Base-by-base conservation (phyloP, 2,888 invertebrate species). In the Melieria crassipennis region DNA sequence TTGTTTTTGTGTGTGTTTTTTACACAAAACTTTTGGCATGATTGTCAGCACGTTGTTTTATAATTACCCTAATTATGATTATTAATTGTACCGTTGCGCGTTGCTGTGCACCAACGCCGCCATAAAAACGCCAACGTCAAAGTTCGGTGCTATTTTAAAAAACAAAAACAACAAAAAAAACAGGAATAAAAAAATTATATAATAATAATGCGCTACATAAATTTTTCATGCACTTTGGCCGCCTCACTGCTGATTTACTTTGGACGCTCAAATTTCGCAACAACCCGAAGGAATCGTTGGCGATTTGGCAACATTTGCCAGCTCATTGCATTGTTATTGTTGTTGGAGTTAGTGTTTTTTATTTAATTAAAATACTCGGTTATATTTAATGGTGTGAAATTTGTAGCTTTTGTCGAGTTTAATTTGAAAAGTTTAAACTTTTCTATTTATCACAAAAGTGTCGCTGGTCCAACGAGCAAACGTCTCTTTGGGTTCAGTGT, bases 41-140 rank as follows among this genome's bases (percentile, higher is more conserved):
- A 81, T 83, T 85, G 85, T 84, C 84, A 84, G 84, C 80, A 78
- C 79, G 78, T 77, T 79, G 80, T 78, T 84, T 83, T 82, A 82
- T 84, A 85, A 85, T 86, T 85, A 84, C 82, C 81, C 83, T 84
- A 86, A 86, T 86, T 86, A 85, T 83, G 82, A 84, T 84, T 83
- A 85, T 85, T 85, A 85, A 86, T 85, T 81, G 84, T 80, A 76
- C 75, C 76, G 73, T 62, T 66, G 71, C 70, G 63, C 60, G 11
- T 56, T 65, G 11, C 30, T 30, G 30, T 30, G 30, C 30, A 30
- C 30, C 30, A 30, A 30, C 30, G 30, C 30, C 30, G 30, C 30
- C 30, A 30, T 30, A 30, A 30, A 30, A 30, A 30, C 1, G 30
- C 30, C 30, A 30, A 30, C 30, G 30, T 30, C 30, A 30, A 30